Evolutionary conservation across 2,888 invertebrate species (phyloP).

Genomic region (Urechis unicinctus): DNA sequence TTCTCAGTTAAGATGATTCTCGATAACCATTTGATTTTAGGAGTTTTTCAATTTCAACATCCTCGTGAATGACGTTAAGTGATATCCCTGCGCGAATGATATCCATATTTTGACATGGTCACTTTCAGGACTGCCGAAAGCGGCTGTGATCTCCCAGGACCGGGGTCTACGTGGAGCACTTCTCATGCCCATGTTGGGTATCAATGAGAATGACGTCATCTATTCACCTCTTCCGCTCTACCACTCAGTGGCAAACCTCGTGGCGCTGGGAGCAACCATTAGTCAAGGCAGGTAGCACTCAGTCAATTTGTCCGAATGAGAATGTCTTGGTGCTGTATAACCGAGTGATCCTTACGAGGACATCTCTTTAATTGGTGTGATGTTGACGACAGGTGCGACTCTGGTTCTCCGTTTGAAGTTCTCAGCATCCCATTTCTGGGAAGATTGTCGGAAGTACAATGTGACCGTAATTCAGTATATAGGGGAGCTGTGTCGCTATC

Average conservation of each 20-base stretch:
- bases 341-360: too few relatives aligned
- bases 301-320: background rate
- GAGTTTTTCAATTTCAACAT: too few relatives aligned
- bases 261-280: slow-evolving; percentile 61
- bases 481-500: slow-evolving; percentile 54
- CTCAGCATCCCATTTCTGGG: slow-evolving; percentile 83
- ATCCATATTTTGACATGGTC: too few relatives aligned
- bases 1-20: too few relatives aligned
- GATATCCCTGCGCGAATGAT: too few relatives aligned
- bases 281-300: slow-evolving; percentile 13
- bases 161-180: slow-evolving; percentile 14
- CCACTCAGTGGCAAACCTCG: slow-evolving; percentile 85
- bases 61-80: too few relatives aligned
- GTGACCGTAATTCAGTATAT: slow-evolving; percentile 70
- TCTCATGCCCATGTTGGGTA: slow-evolving; percentile 15
- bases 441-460: slow-evolving; percentile 82
- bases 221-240: slow-evolving; percentile 89
- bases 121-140: slow-evolving; percentile 52
- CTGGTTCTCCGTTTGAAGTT: slow-evolving; percentile 80
- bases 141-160: slow-evolving; percentile 88
- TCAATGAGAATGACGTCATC: slow-evolving; percentile 61
- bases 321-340: background rate
- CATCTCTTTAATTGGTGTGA: too few relatives aligned
- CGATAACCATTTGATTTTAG: too few relatives aligned
- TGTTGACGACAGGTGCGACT: slow-evolving; percentile 61